Percentiles rank a stretch among this genome's conserved stretches.
Evolutionary conservation across 2,888 invertebrate genomes (phyloP).

Genomic region (Campoletis raptor): DNA sequence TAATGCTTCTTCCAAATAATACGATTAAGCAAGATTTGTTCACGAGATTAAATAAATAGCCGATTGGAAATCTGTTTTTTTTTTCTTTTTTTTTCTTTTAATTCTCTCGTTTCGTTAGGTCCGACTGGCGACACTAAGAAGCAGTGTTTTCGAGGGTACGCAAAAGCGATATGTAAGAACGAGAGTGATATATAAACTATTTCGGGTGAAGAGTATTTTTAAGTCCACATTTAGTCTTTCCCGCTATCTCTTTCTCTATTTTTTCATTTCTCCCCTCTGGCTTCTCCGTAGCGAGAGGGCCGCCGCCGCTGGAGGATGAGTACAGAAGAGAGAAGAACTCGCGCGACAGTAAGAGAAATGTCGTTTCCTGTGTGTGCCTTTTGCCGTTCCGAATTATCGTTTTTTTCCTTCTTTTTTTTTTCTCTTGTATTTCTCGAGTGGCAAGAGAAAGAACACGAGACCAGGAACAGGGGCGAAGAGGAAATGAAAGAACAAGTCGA

Average conservation of each 20-base stretch:
- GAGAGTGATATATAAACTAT: conserved; percentile 70
- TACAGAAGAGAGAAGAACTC: conserved; percentile 48
- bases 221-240: conserved; percentile 76
- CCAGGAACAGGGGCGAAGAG: neutral
- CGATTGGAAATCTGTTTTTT: neutral
- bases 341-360: conserved; percentile 67
- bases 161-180: conserved; percentile 12
- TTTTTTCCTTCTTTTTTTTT: conserved; percentile 38
- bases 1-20: neutral
- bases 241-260: conserved; percentile 30
- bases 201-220: conserved; percentile 80
- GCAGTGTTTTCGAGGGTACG: conserved; percentile 30
- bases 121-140: conserved; percentile 16
- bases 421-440: conserved; percentile 5
- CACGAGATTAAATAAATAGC: neutral
- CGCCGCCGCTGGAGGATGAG: conserved; percentile 38
- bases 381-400: conserved; percentile 40
- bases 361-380: conserved; percentile 64
- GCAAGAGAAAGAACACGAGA: neutral
- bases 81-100: neutral
- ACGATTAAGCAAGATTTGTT: neutral
- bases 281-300: conserved; percentile 49
- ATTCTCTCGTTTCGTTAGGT: neutral
- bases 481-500: neutral
- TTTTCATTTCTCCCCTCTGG: conserved; percentile 23